A percentile compares a stretch with the other conserved stretches of the same genome.
phyloP scores from a whole-genome alignment of 2,888 invertebrate species.

The Allygus modestus region DNA sequence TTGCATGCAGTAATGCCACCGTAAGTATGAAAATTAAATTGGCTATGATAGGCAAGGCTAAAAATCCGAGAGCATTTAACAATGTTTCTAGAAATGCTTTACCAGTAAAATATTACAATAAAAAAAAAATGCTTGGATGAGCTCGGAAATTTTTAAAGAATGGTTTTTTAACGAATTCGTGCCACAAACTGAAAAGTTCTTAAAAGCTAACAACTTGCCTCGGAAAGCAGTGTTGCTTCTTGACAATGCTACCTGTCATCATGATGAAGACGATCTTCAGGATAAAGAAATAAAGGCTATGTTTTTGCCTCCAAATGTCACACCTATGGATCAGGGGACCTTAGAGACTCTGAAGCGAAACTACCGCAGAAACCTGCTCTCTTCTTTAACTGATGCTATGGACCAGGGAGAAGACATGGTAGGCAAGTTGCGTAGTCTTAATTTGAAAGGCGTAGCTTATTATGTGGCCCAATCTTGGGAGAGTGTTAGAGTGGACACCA shows the following conservation, averaged over 20 bases:
- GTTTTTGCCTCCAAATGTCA: constrained; percentile 57
- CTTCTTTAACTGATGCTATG: constrained; percentile 57
- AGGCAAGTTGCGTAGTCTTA: constrained; percentile 8
- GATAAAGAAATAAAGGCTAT: constrained; percentile 53
- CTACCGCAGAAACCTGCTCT: constrained; percentile 48
- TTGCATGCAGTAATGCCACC: constrained; percentile 61
- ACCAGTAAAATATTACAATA: constrained; percentile 55
- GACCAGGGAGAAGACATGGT: constrained; percentile 46
- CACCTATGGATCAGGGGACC: constrained; percentile 61
- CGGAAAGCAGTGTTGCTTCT: constrained; percentile 54
- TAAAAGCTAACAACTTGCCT: constrained; percentile 57
- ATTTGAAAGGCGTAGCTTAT: constrained; percentile 57
- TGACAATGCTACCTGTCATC: constrained; percentile 52
- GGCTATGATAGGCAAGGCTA: constrained; percentile 47
- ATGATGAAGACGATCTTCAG: constrained; percentile 53
- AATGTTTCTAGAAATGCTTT: constrained; percentile 36
- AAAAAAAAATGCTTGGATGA: constrained; percentile 61
- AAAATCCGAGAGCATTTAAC: constrained; percentile 52
- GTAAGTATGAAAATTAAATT: constrained; percentile 56
- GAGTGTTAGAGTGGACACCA: constrained; percentile 28
- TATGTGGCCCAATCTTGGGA: constrained; percentile 51
- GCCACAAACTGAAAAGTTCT: constrained; percentile 51
- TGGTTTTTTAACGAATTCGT: constrained; percentile 52
- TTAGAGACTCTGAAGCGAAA: constrained; percentile 55
- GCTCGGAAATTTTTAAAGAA: constrained; percentile 51